Conservation (phyloP, 2,113 vertebrate species). For the Catharus bicknelli region DNA sequence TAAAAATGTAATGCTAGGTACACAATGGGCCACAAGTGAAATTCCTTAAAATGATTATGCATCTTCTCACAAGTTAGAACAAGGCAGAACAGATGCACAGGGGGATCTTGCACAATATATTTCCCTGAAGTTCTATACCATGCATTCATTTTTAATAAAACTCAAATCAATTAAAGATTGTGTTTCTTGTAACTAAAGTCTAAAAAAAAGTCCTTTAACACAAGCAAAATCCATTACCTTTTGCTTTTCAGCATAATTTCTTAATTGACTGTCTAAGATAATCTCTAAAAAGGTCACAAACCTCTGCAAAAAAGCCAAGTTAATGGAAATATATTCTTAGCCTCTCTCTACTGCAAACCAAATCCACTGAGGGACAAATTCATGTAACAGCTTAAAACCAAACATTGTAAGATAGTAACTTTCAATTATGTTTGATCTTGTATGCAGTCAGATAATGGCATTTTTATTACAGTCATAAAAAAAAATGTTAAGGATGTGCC, state of each 20-base stretch:
- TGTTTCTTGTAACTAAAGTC: background rate
- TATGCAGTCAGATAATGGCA: background rate
- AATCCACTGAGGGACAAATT: background rate
- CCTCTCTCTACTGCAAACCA: background rate
- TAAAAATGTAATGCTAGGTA: slow-evolving; percentile 28
- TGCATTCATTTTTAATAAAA: slow-evolving; percentile 2
- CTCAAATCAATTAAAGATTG: background rate
- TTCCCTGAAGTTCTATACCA: background rate
- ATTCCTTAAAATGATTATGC: slow-evolving; percentile 36
- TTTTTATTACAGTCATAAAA: background rate
- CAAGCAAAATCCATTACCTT: background rate
- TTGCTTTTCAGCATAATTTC: background rate
- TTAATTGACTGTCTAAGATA: background rate
- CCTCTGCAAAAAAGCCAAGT: background rate
- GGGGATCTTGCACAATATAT: background rate
- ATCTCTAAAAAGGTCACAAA: background rate
- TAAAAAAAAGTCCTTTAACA: background rate
- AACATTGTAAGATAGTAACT: background rate
- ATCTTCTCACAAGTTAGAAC: slow-evolving; percentile 27
- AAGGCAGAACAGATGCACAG: background rate
- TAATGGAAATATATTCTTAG: background rate
- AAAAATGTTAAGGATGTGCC: background rate
- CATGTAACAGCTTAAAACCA: background rate
- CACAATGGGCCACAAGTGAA: slow-evolving; percentile 1
- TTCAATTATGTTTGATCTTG: background rate